Evolutionary conservation across 2,888 invertebrate genomes (phyloP).

Genomic region (Drosophila melanosoma): DNA sequence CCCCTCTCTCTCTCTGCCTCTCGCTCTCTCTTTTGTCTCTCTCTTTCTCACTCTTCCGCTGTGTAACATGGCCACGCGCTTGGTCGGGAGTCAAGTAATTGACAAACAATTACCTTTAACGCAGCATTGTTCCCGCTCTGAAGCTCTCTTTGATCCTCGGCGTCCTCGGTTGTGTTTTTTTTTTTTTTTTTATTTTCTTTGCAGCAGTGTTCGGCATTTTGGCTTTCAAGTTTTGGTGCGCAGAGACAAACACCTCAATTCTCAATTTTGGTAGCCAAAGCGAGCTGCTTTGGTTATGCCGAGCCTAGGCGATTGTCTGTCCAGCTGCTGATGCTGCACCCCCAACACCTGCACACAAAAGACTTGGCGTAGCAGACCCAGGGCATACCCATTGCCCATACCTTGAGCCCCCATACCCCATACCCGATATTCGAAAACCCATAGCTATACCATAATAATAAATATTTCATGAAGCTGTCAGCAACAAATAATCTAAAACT

Average conservation of each 20-base stretch:
- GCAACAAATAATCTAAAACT: constrained; percentile 82
- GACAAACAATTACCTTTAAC: constrained; percentile 84
- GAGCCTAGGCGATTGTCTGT: constrained; percentile 42
- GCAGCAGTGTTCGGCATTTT: constrained; percentile 57
- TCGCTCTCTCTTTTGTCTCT: background rate
- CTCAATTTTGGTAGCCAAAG: constrained; percentile 76
- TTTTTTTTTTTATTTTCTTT: too few relatives aligned
- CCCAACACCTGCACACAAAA: constrained; percentile 69
- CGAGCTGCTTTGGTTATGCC: constrained; percentile 73
- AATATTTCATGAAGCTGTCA: constrained; percentile 82
- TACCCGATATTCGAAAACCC: constrained; percentile 16
- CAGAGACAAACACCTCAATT: constrained; percentile 76
- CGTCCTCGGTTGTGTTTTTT: constrained; percentile 16
- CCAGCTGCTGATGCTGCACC: constrained; percentile 50
- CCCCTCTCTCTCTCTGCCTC: background rate
- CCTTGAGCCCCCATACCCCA: constrained; percentile 1
- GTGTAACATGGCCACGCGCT: constrained; percentile 59
- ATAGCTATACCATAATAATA: constrained; percentile 70
- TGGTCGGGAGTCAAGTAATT: constrained; percentile 83
- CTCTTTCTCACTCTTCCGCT: background rate
- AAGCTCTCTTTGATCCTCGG: constrained; percentile 64
- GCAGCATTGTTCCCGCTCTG: constrained; percentile 76
- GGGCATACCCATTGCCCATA: constrained; percentile 8
- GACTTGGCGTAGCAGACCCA: constrained; percentile 20
- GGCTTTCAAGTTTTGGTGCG: constrained; percentile 70